Conservation (phyloP, 2,113 vertebrate species). For the Xenotilapia flavipinnis region DNA sequence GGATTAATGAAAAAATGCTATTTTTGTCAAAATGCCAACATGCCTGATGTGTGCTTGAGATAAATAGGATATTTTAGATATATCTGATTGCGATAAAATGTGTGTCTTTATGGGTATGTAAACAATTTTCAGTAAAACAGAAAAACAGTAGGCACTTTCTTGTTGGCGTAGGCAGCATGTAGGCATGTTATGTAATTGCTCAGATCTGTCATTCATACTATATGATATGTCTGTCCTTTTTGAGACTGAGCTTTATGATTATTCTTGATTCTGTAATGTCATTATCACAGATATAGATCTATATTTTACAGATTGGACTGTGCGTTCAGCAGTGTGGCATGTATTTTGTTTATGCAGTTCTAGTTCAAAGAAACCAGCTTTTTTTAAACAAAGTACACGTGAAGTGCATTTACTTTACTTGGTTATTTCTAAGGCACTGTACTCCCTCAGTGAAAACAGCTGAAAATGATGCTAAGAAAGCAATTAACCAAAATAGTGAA, state of each 20-base stretch:
- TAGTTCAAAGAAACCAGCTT: background rate
- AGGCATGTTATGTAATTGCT: background rate
- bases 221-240: background rate
- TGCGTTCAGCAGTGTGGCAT: background rate
- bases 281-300: background rate
- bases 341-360: background rate
- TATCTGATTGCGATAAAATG: background rate
- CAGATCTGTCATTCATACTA: background rate
- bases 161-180: background rate
- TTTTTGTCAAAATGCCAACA: background rate
- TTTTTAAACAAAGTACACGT: rapidly evolving
- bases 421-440: background rate
- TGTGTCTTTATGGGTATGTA: background rate
- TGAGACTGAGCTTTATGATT: background rate
- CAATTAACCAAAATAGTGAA: background rate
- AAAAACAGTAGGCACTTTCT: background rate
- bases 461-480: background rate
- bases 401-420: background rate
- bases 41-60: background rate
- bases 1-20: background rate
- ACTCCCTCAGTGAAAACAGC: background rate
- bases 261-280: rapidly evolving
- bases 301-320: background rate
- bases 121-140: background rate
- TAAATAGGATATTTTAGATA: background rate